Evolutionary conservation across 2,797 vertebrate genomes (phyloP).

Genomic region (Brotula barbata): DNA sequence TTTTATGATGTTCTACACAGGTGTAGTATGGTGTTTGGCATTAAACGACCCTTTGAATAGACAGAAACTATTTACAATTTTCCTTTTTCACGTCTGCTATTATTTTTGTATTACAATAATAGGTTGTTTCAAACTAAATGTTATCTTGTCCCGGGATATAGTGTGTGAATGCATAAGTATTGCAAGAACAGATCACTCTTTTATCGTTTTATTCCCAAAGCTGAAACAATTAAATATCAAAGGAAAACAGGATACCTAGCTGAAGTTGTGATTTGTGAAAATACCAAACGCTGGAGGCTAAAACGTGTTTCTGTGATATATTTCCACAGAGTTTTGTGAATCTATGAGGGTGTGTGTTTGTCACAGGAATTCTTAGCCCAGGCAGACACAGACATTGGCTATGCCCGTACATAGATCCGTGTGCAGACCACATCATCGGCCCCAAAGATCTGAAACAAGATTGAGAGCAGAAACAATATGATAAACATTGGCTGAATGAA

Average conservation of each 20-base stretch:
- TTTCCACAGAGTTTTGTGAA: background rate
- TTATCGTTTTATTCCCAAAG: conserved; percentile 22
- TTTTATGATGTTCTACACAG: conserved; percentile 81
- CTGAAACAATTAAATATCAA: conserved; percentile 38
- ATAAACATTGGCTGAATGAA: too few species aligned
- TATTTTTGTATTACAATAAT: background rate
- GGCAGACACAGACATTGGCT: conserved; percentile 37
- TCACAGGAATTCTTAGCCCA: background rate
- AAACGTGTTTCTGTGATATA: conserved; percentile 2
- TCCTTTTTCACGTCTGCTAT: conserved; percentile 9
- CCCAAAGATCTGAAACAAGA: conserved; percentile 87
- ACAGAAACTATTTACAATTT: conserved; percentile 26
- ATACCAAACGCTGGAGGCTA: conserved; percentile 1
- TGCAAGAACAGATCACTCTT: background rate
- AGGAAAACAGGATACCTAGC: background rate
- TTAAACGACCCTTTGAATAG: conserved; percentile 84
- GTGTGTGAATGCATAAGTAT: background rate
- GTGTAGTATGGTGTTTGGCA: conserved; percentile 83
- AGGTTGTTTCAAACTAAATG: background rate
- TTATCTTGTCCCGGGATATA: background rate
- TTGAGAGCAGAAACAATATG: conserved; percentile 4
- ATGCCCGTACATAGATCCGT: conserved; percentile 88
- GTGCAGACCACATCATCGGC: conserved; percentile 95
- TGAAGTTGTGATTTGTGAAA: conserved; percentile 13
- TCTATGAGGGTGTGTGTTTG: background rate